Base-by-base conservation (phyloP, 1,140 invertebrate genomes). In the Trachymyrmex septentrionalis region DNA sequence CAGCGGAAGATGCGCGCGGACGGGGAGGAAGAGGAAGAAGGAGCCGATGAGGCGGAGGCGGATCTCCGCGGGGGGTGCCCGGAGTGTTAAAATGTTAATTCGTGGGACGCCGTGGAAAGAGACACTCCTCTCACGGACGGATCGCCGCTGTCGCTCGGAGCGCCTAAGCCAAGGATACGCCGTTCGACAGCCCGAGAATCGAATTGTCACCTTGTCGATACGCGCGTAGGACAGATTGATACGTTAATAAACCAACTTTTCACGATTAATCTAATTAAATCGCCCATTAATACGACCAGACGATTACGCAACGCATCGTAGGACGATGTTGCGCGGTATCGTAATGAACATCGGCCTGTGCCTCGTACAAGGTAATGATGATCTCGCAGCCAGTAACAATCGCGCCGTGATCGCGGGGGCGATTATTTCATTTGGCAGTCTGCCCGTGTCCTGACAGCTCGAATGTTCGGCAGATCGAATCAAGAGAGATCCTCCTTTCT, bases 31-130 rank as follows among this genome's bases (percentile, higher is more conserved):
- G 53, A 48, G 53, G 76, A 63, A 66, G 73, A 66, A 64, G 61
- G 59, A 53, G 2, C 55, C 69, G 34, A 34, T 9, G 55, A 30
- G 38, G 75, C 14, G 66, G 27, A 71, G 86, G 86, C 27, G 64
- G 53, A 59, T 38, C 71, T 66, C 72, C 44, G 61, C 73, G 72
- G 72, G 86, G 67, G 84, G 80, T 61, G 50, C 10, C 50, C 82
- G 55, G 81, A 72, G 89, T 91, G 91, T 91, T 91, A 91, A 91
- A 91, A 91, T 91, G 89, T 91, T 91, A 91, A 91, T 91, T 89
- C 86, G 86, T 85, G 88, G 71, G 80, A 85, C 44, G 63, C 59
- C 21, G 27, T 75, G 59, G 59, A 44, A 85, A 55, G 38, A 24
- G 57, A 44, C 57, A 38, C 38, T 48, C 55, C 44, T 73, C 69